Base-by-base conservation (phyloP, 2,888 invertebrate species). In the Dorcus hopei region DNA sequence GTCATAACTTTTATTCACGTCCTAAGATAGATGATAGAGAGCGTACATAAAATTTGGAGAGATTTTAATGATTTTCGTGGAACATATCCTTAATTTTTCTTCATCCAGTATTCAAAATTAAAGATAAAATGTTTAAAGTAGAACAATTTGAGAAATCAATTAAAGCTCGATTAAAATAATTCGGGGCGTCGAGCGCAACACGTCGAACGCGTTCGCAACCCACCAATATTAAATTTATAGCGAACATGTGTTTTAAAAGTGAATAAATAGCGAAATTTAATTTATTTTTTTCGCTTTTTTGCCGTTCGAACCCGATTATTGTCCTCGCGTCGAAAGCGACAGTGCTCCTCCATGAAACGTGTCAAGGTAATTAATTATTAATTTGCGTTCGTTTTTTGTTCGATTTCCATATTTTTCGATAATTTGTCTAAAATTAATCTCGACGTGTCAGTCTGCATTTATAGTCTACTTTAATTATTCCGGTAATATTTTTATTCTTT, bases 161-260 rank as follows among this genome's bases (percentile, higher is more conserved):
- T 33, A 33, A 33, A 33, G 6, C 6, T 33, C 26, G 26, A 33
- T 33, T 33, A 33, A 33, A 33, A 33, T 33, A 33, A 33, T 33
- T 33, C 26, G 6, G 26, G 3, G 26, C 26, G 26, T 7, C 6
- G 26, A 33, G 26, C 26, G 26, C 26, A 33, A 33, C 26, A 33
- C 26, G 6, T 6, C 26, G 26, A 33, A 33, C 26, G 26, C 7
- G 26, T 33, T 33, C 26, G 26, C 26, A 33, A 33, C 47, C 26
- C 45, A 54, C 54, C 47, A 42, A 45, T 54, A 59, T 59, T 55
- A 59, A 59, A 59, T 59, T 59, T 55, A 56, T 59, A 42, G 59
- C 49, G 23, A 55, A 39, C 59, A 52, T 52, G 55, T 49, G 52
- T 48, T 50, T 50, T 38, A 51, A 42, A 59, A 55, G 52, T 59